phyloP scores from a whole-genome alignment of 1,140 invertebrate genomes.

The Drosophila aff. region DNA sequence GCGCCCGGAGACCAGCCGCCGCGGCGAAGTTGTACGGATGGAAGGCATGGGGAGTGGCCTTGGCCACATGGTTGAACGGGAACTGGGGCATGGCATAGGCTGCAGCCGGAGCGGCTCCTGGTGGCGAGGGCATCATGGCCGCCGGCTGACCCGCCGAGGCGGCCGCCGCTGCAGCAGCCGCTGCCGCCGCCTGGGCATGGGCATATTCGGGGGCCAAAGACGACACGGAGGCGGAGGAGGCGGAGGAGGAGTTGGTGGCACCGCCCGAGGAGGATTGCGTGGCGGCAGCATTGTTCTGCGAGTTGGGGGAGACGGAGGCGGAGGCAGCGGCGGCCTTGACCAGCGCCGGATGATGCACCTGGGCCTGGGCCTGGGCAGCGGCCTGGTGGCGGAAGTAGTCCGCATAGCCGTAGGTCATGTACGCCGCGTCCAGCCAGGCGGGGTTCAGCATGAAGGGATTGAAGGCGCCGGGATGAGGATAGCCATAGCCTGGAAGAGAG shows the following conservation, averaged over 20 bases:
- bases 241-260: background rate
- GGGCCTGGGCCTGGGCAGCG: constrained; percentile 61
- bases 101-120: constrained; percentile 79
- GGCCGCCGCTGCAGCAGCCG: constrained; percentile 37
- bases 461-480: constrained; percentile 89
- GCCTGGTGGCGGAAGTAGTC: constrained; percentile 86
- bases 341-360: constrained; percentile 86
- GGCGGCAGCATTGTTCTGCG: constrained; percentile 12
- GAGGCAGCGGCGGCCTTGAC: constrained; percentile 84
- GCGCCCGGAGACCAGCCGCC: constrained; percentile 78
- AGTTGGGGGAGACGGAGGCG: constrained; percentile 43
- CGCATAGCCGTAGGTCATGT: constrained; percentile 90
- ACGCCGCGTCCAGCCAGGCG: constrained; percentile 91
- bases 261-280: constrained; percentile 62
- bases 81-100: constrained; percentile 85
- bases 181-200: constrained; percentile 44
- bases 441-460: constrained; percentile 90
- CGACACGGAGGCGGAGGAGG: constrained; percentile 18
- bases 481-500: constrained; percentile 89
- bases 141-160: constrained; percentile 39
- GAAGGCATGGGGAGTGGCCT: constrained; percentile 74
- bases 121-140: constrained; percentile 82
- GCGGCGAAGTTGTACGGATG: constrained; percentile 83
- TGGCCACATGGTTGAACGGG: constrained; percentile 85
- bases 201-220: constrained; percentile 36